Evolutionary conservation across 2,888 invertebrate genomes (phyloP).

Genomic region (Laspeyria flexula): DNA sequence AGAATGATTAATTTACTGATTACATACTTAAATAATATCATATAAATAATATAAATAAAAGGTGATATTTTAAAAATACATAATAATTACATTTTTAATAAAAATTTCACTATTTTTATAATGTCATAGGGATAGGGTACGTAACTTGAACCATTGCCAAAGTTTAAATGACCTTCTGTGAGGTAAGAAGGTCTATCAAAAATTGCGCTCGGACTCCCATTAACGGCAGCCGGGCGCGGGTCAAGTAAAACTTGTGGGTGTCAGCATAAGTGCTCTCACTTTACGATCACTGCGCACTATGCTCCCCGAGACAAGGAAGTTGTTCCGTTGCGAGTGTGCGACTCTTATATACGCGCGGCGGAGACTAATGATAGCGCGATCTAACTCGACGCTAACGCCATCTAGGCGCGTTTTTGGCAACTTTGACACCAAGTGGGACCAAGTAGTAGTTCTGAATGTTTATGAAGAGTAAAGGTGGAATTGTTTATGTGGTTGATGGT

Average conservation of each 20-base stretch:
- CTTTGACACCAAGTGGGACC: too few relatives aligned
- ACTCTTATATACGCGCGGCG: not conserved
- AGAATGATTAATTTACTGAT: too few relatives aligned
- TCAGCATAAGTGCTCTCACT: conserved; percentile 95
- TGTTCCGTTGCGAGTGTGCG: conserved; percentile 47
- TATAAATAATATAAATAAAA: too few relatives aligned
- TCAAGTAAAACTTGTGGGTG: conserved; percentile 85
- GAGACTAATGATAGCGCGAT: conserved; percentile 56
- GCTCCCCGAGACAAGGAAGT: conserved; percentile 95
- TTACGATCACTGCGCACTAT: conserved; percentile 94
- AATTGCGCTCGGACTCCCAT: conserved; percentile 90
- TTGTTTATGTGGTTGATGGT: too few relatives aligned
- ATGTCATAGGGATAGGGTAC: too few relatives aligned
- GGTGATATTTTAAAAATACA: too few relatives aligned
- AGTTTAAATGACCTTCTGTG: conserved; percentile 69
- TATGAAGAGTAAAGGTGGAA: too few relatives aligned
- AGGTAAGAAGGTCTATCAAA: conserved; percentile 92
- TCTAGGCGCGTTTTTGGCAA: conserved; percentile 49
- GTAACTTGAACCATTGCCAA: too few relatives aligned
- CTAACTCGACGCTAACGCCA: conserved; percentile 60
- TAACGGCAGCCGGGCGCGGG: conserved; percentile 86
- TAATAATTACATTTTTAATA: too few relatives aligned
- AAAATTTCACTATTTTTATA: too few relatives aligned
- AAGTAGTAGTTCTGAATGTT: too few relatives aligned
- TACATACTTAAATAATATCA: too few relatives aligned